A percentile compares a stretch with the other conserved stretches of the same genome.
Conservation (phyloP, 1,140 invertebrate genomes). For the Eueides isabella region DNA sequence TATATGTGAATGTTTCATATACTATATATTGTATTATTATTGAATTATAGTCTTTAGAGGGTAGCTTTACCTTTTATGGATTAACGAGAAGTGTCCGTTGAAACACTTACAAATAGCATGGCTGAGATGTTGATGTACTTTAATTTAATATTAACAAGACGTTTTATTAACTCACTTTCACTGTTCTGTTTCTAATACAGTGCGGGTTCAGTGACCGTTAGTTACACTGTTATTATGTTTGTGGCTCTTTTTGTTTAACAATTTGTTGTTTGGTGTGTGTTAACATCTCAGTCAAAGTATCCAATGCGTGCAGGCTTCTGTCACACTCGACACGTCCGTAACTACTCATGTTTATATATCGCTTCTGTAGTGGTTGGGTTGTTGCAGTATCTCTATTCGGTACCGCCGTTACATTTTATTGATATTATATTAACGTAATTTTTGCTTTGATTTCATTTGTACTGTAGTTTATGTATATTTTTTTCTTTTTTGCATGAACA, state of each 20-base stretch:
- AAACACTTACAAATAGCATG: slow-evolving; percentile 28
- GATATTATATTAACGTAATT: slow-evolving; percentile 4
- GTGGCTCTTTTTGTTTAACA: background rate
- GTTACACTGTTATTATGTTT: background rate
- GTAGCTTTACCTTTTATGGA: slow-evolving; percentile 33
- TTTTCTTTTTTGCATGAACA: background rate
- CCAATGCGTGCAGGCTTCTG: slow-evolving; percentile 41
- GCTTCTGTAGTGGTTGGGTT: slow-evolving; percentile 35
- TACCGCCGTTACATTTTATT: background rate
- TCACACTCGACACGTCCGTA: slow-evolving; percentile 35
- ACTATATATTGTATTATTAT: slow-evolving; percentile 25
- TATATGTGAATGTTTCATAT: slow-evolving; percentile 71
- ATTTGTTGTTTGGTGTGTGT: slow-evolving; percentile 11
- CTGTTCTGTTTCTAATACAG: background rate
- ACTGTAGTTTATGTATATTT: background rate
- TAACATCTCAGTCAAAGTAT: slow-evolving; percentile 31
- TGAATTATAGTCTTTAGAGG: slow-evolving; percentile 52
- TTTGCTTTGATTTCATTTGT: background rate
- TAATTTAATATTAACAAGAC: slow-evolving; percentile 20
- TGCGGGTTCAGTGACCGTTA: background rate
- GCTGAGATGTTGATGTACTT: slow-evolving; percentile 34
- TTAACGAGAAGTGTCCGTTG: slow-evolving; percentile 19
- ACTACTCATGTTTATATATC: slow-evolving; percentile 28
- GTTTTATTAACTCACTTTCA: background rate
- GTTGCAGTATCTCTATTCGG: background rate